Evolutionary conservation across 2,888 invertebrate species (phyloP).

Genomic region (Tetragnatha montana): DNA sequence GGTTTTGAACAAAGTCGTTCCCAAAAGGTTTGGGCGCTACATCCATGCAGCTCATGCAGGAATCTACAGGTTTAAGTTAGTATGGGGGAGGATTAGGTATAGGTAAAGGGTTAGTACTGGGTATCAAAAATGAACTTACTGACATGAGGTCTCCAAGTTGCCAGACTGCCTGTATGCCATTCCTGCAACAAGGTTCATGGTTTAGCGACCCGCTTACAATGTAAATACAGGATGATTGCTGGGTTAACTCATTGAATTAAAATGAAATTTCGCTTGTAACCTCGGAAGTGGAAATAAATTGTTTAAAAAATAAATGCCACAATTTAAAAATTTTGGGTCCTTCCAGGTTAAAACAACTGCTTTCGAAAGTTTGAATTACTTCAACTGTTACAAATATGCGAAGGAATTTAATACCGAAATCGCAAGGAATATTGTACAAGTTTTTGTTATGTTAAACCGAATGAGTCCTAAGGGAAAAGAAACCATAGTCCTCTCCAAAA

Average conservation of each 20-base stretch:
- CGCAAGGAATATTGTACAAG: too few species aligned
- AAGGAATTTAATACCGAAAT: too few species aligned
- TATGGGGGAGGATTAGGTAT: slow-evolving; percentile 51
- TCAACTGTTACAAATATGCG: too few species aligned
- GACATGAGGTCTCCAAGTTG: slow-evolving; percentile 73
- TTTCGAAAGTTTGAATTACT: too few species aligned
- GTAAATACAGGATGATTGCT: neutral
- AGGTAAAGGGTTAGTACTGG: slow-evolving; percentile 51
- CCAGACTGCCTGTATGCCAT: slow-evolving; percentile 72
- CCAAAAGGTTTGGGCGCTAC: slow-evolving; percentile 37
- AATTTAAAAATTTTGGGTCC: too few species aligned
- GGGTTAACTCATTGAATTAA: slow-evolving; percentile 4
- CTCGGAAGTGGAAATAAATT: neutral
- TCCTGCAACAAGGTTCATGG: slow-evolving; percentile 71
- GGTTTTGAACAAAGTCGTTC: too few species aligned
- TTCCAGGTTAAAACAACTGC: too few species aligned
- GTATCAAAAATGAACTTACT: slow-evolving; percentile 71
- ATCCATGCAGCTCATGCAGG: slow-evolving; percentile 72
- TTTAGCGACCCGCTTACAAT: slow-evolving; percentile 62
- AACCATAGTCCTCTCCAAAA: too few species aligned
- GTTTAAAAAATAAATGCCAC: too few species aligned
- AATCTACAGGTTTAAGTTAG: slow-evolving; percentile 57
- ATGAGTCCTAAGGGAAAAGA: too few species aligned
- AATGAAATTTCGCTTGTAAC: neutral
- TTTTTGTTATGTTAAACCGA: too few species aligned